Base-by-base conservation (phyloP, 1,140 invertebrate genomes). In the Drosophila tani region DNA sequence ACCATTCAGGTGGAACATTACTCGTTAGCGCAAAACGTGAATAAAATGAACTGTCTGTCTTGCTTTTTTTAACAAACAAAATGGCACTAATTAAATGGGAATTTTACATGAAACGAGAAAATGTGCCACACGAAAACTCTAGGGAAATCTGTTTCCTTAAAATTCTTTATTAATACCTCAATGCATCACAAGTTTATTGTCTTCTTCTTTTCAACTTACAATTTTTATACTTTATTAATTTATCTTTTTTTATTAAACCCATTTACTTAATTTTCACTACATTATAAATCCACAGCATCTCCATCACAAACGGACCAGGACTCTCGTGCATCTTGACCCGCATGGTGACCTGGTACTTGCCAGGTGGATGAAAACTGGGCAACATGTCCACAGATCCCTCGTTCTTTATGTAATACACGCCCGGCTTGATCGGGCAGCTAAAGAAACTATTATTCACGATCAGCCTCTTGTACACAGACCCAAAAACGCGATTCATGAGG, bases 241-340 rank as follows among this genome's bases (percentile, higher is more conserved):
- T 32, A 1, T 8, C 7, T 8, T 9, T 32, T 32, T 24, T 24
- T 24, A 0, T 4, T 24, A 24, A 24, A 24, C 21, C 3, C 21
- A 24, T 11, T 11, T 79, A 74, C 64, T 86, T 82, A 17, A 73
- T 57, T 49, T 27, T 29, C 5, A 59, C 47, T 8, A 76, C 59
- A 19, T 49, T 82, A 21, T 82, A 86, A 12, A 66, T 62, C 79
- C 79, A 86, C 1, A 79, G 29, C 79, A 85, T 75, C 14, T 86
- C 60, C 75, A 85, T 82, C 0, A 76, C 60, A 45, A 79, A 82
- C 0, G 70, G 55, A 2, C 14, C 29, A 0, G 7, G 14, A 38
- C 59, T 68, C 4, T 63, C 41, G 1, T 51, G 38, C 64, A 67
- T 75, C 19, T 38, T 76, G 11, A 79, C 19, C 2, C 32, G 53